Conservation (phyloP, 2,888 invertebrate species). For the Cosmorhoe ocellata region DNA sequence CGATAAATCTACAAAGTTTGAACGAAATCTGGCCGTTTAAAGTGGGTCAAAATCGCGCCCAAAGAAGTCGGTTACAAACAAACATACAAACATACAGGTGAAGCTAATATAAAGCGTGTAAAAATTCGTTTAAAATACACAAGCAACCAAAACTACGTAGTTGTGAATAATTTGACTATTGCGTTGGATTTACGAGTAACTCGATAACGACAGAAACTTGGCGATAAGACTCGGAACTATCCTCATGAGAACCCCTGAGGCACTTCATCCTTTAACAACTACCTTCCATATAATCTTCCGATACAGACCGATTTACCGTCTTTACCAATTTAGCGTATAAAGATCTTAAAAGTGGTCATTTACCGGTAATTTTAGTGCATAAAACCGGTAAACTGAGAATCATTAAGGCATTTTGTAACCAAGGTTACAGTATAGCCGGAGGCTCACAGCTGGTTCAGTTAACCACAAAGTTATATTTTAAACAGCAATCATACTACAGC, state of each 20-base stretch:
- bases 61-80: no score
- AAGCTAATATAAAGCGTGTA: no score
- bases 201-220: no score
- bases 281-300: slow-evolving; percentile 9
- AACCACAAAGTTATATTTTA: background rate
- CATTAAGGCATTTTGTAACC: slow-evolving; percentile 42
- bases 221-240: background rate
- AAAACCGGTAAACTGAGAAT: slow-evolving; percentile 41
- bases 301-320: slow-evolving; percentile 4
- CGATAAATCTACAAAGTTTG: no score
- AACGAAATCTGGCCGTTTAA: no score
- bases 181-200: no score
- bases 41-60: no score
- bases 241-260: slow-evolving; percentile 12
- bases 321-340: slow-evolving; percentile 39
- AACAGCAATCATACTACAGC: no score
- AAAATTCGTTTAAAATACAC: no score
- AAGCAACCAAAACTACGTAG: no score
- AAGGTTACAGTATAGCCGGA: slow-evolving; percentile 35
- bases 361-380: slow-evolving; percentile 47
- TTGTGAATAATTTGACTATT: no score
- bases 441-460: slow-evolving; percentile 24
- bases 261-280: background rate
- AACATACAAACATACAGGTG: no score
- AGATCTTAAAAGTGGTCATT: slow-evolving; percentile 37